Conservation (phyloP, 2,888 invertebrate species). For the Melanargia galathea region DNA sequence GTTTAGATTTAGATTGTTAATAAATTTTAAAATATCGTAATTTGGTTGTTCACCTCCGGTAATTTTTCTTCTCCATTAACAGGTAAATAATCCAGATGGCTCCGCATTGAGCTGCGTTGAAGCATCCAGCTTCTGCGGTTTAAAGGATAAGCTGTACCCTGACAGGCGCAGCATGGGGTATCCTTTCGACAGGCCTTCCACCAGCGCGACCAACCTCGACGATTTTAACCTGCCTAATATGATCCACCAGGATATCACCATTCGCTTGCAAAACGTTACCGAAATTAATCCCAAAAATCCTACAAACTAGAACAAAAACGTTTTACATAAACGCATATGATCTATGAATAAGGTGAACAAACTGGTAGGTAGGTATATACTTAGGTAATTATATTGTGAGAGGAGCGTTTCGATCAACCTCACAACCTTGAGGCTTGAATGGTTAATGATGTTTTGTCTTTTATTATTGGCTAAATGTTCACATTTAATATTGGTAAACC, state of each 20-base stretch:
- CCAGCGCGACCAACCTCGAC: conserved; percentile 79
- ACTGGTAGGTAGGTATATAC: no score
- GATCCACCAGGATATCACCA: conserved; percentile 84
- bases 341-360: background rate
- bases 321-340: background rate
- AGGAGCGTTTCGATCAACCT: no score
- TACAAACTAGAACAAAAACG: conserved; percentile 23
- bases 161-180: conserved; percentile 92
- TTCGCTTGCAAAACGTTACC: conserved; percentile 80
- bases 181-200: conserved; percentile 87
- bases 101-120: conserved; percentile 29
- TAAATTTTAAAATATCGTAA: background rate
- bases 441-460: no score
- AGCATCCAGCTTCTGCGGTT: conserved; percentile 90
- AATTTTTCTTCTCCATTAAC: background rate
- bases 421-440: no score
- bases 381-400: no score
- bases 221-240: conserved; percentile 88
- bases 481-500: background rate
- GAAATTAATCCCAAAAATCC: conserved; percentile 70
- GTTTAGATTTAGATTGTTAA: no score
- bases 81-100: conserved; percentile 32
- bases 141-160: conserved; percentile 89
- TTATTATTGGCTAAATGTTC: background rate
- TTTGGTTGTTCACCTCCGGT: background rate